Evolutionary conservation across 2,797 vertebrate genomes (phyloP), one percentile per base, ranked within the genome.

Genomic region (Microctenopoma stevenorrisi): DNA sequence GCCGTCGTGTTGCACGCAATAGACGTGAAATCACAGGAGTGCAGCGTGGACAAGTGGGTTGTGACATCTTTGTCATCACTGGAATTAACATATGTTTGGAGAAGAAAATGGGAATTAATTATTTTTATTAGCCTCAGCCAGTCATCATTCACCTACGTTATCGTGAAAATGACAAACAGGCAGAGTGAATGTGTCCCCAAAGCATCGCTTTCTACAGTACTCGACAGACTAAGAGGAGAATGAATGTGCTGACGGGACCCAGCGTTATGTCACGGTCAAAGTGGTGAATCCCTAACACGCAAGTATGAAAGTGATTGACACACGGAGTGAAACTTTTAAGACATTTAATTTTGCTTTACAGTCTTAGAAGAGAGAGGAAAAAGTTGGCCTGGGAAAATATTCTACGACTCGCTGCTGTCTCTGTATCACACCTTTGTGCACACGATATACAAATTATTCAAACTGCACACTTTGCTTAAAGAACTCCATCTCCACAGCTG

Each of bases 41-140:
- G 43, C n/a, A 9, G 38, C 50, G 10, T 59, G 50, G 44, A 28
- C 2, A 0, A 55, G 9, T 11, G 35, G 15, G 2, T n/a, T 2
- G 3, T 42, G 51, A 37, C 30, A 37, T 51, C 49, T 47, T 51
- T 70, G 30, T 47, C 58, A 35, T 52, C 64, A 43, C 37, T 61
- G 30, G 14, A 71, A 62, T 37, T 40, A 62, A 43, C n/a, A 47
- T 18, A 46, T 28, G 25, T 52, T 56, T 48, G 28, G 54, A 26
- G 15, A 16, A 3, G 14, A 44, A n/a, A 16, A 14, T 40, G 8
- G 11, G 49, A 52, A 37, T n/a, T 2, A 26, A 18, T 58, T 9
- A 7, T 33, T 53, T 53, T 35, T 15, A 26, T 46, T 25, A 40
- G 50, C 8, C 14, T 33, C 8, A 28, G 12, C 2, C 40, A 16